These are phyloP conservation scores for Drosophila trapezifrons DNA, from an alignment of 1,140 invertebrate species.

Conservation along the genomic window DNA sequence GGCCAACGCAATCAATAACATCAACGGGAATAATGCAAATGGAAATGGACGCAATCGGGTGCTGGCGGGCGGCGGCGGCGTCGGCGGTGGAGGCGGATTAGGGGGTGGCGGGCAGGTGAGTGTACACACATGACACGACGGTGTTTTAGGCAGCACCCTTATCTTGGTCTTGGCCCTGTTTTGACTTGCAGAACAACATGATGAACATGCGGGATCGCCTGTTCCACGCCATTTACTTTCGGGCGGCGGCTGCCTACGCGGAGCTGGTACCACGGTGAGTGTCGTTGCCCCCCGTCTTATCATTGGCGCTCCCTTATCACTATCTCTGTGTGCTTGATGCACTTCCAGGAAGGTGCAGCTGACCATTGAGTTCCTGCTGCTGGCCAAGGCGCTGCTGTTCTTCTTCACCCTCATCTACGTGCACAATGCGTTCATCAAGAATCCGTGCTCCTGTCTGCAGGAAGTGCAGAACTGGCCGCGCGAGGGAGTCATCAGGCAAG, in stretches of 20 bases:
- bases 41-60: conserved; percentile 62
- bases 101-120: conserved; percentile 61
- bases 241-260: conserved; percentile 95
- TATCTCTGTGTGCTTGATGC: neutral
- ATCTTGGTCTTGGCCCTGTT: conserved; percentile 18
- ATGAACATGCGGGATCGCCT: conserved; percentile 95
- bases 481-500: conserved; percentile 93
- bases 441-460: conserved; percentile 96
- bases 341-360: conserved; percentile 89
- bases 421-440: conserved; percentile 95
- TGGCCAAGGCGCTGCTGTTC: conserved; percentile 94
- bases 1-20: conserved; percentile 75
- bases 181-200: conserved; percentile 88
- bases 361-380: conserved; percentile 95
- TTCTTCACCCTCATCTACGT: conserved; percentile 97
- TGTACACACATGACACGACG: conserved; percentile 4
- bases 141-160: conserved; percentile 9
- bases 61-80: conserved; percentile 36
- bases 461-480: conserved; percentile 96
- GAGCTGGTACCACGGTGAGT: conserved; percentile 89
- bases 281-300: conserved; percentile 13
- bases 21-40: conserved; percentile 53
- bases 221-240: conserved; percentile 98
- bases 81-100: conserved; percentile 28
- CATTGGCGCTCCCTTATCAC: neutral